Percentiles rank a stretch among this genome's conserved stretches.
phyloP scores from a whole-genome alignment of 2,888 invertebrate species.

The Sussaba pulchella region DNA sequence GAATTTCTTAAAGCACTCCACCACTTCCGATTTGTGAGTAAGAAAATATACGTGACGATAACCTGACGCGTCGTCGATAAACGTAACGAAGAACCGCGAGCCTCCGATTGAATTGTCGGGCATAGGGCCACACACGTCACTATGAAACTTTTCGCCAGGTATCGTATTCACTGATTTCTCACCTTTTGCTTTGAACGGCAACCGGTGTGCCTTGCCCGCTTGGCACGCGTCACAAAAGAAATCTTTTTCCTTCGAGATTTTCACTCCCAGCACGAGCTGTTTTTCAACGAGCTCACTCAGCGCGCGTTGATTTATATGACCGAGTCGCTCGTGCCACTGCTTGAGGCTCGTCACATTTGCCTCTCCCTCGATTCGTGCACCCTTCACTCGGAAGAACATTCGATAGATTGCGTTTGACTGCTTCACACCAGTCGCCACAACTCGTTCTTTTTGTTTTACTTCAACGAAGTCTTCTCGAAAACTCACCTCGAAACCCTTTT shows the following conservation, averaged over 20 bases:
- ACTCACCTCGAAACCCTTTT: not conserved
- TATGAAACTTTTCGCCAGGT: too few relatives aligned
- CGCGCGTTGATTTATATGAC: conserved; percentile 55
- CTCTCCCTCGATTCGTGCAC: not conserved
- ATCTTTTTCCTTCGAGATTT: conserved; percentile 54
- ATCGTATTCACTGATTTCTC: conserved; percentile 21
- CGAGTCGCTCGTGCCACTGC: conserved; percentile 64
- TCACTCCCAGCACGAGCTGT: conserved; percentile 45
- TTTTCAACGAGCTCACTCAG: conserved; percentile 45
- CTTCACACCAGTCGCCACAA: not conserved
- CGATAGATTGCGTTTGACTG: not conserved
- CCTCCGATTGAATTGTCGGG: not conserved
- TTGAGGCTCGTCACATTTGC: conserved; percentile 28
- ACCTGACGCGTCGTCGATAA: not conserved
- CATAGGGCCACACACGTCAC: too few relatives aligned
- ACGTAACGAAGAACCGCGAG: not conserved
- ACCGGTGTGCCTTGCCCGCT: conserved; percentile 10
- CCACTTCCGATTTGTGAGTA: not conserved
- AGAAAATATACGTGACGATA: not conserved
- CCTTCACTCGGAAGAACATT: not conserved
- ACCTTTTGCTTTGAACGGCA: conserved; percentile 50
- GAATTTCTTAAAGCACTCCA: not conserved
- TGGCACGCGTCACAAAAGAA: conserved; percentile 65
- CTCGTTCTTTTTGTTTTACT: not conserved
- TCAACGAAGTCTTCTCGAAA: not conserved